Base-by-base conservation (phyloP, 2,113 vertebrate species). In the Columbina picui region DNA sequence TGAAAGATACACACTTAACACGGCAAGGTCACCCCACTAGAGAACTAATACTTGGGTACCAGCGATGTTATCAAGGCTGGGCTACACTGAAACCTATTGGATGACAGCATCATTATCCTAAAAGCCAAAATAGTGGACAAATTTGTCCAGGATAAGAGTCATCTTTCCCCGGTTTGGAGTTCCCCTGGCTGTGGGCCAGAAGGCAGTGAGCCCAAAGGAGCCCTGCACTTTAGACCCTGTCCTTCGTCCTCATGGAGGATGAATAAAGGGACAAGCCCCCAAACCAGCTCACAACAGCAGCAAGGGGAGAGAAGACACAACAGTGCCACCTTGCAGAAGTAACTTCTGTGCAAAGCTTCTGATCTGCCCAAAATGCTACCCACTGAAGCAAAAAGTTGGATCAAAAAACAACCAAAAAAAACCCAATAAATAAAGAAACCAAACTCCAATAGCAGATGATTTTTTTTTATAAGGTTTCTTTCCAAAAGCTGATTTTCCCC, bases 321-420 rank as follows among this genome's bases (percentile, higher is more conserved):
- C 23, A 77, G 91, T 89, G 87, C 84, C 91, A 94, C 84, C 96
- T 94, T 83, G 89, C 89, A 97, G 91, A 91, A 77, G 29, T 2
- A 27, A 81, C 38, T 76, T 19, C 70, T 14, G 3, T 1, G 5
- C 5, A 5, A 77, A 10, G 6, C 55, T 70, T 27, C 64, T 41
- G 12, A 61, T 63, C 20, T 10, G 70, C 39, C 45, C 68, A 50
- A 50, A 26, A 57, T 34, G 23, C 20, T 60, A 32, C 20, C 20
- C 26, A 25, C 43, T 71, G 60, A 82, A 90, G 14, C 4, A 70
- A 29, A 68, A 34, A 56, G 9, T 21, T 47, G 64, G 84, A 85
- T 53, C 20, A 30, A 53, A 68, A 90, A 77, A 45, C 12, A 20
- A 68, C 11, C 26, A 11, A 74, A 22, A 36, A 49, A 45, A 76